phyloP scores from a whole-genome alignment of 2,888 invertebrate genomes.

The Drosophila algonquin region DNA sequence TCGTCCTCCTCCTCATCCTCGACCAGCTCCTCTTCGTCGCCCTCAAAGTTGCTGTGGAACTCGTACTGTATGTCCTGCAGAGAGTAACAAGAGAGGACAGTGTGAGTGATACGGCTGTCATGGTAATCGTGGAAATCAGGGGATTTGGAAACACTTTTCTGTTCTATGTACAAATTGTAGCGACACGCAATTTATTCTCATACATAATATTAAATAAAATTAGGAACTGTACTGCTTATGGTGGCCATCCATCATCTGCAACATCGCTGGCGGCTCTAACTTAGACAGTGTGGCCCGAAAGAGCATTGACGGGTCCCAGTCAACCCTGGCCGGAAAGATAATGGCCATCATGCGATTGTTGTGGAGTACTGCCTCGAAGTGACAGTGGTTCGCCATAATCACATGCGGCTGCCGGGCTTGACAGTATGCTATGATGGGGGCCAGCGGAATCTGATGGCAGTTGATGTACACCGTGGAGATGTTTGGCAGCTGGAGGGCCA shows the following conservation, averaged over 20 bases:
- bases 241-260: neutral
- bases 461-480: constrained; percentile 49
- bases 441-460: constrained; percentile 40
- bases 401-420: constrained; percentile 15
- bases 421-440: constrained; percentile 30
- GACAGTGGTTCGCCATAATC: constrained; percentile 33
- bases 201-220: neutral
- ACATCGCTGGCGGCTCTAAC: neutral
- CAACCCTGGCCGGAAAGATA: constrained; percentile 51
- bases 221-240: rapidly evolving
- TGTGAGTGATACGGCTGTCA: too few species aligned
- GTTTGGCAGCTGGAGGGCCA: constrained; percentile 36
- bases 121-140: too few species aligned
- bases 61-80: constrained; percentile 86
- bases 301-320: constrained; percentile 5
- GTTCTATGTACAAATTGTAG: too few species aligned
- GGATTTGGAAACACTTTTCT: too few species aligned
- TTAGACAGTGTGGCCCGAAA: rapidly evolving
- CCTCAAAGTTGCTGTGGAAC: constrained; percentile 83
- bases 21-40: constrained; percentile 71
- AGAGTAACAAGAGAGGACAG: neutral
- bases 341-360: constrained; percentile 5
- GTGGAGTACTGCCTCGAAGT: constrained; percentile 49
- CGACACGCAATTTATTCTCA: neutral
- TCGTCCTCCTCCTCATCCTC: constrained; percentile 55